A percentile compares a stretch with the other conserved stretches of the same genome.
Evolutionary conservation across 2,888 invertebrate species (phyloP).

Genomic region (Clunio marinus): DNA sequence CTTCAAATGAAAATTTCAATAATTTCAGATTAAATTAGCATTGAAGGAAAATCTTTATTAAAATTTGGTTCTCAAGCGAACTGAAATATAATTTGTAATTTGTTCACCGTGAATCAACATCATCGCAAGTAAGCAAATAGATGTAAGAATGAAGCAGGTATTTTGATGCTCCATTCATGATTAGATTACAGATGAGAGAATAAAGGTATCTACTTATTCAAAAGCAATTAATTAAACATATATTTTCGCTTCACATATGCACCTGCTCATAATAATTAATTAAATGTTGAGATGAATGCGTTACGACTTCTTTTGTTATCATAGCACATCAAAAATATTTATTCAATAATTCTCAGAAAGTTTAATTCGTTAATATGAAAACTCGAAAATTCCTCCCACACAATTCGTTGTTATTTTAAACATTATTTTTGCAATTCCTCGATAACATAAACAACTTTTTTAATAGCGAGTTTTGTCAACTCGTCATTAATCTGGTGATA

Average conservation of each 20-base stretch:
- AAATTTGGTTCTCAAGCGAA: background rate
- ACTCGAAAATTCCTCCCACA: too few relatives aligned
- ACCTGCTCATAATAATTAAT: background rate
- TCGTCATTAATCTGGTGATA: slow-evolving; percentile 67
- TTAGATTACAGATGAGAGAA: slow-evolving; percentile 19
- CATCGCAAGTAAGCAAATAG: too few relatives aligned
- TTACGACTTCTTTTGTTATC: too few relatives aligned
- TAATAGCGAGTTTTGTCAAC: slow-evolving; percentile 62
- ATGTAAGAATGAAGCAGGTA: too few relatives aligned
- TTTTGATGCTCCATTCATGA: background rate
- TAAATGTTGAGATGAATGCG: too few relatives aligned
- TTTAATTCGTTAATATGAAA: too few relatives aligned
- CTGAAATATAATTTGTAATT: background rate
- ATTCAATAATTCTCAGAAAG: too few relatives aligned
- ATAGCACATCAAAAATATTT: too few relatives aligned
- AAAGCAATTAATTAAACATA: slow-evolving; percentile 2
- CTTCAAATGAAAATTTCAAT: slow-evolving; percentile 3
- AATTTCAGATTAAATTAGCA: slow-evolving; percentile 16
- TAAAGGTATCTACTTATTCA: too few relatives aligned
- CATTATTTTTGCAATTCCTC: slow-evolving; percentile 55
- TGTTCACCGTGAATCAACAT: background rate
- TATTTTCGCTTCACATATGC: background rate
- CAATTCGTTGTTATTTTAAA: too few relatives aligned
- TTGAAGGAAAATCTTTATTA: slow-evolving; percentile 13
- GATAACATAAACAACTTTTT: slow-evolving; percentile 67